Evolutionary conservation across 2,113 vertebrate species (phyloP).

Genomic region (Cavia porcellus): DNA sequence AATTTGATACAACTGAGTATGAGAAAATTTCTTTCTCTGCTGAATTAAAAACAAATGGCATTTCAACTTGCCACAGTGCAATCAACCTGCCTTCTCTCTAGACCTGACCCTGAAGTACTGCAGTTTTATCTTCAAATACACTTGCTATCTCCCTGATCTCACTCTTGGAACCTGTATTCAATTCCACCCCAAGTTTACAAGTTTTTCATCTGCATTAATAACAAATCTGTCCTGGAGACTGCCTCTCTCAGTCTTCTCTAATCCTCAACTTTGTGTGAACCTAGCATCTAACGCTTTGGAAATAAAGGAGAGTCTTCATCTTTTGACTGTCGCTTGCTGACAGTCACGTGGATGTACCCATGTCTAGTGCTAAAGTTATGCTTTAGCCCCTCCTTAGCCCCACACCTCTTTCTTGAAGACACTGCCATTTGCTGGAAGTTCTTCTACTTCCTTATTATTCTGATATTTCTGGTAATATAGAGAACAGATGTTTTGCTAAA

Average conservation of each 20-base stretch:
- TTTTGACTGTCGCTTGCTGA: neutral
- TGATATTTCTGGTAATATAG: neutral
- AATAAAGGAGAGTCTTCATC: neutral
- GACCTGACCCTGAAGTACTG: neutral
- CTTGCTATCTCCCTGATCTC: neutral
- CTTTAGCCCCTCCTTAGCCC: neutral
- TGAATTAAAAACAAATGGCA: neutral
- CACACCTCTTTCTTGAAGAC: neutral
- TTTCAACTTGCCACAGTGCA: neutral
- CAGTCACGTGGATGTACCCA: neutral
- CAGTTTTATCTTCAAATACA: neutral
- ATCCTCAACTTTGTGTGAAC: neutral
- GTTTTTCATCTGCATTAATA: neutral
- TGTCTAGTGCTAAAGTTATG: neutral
- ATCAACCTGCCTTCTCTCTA: neutral
- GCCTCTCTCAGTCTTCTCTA: neutral
- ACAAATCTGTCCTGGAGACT: neutral
- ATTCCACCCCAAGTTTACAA: neutral
- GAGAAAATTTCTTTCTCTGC: neutral
- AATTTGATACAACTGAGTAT: neutral
- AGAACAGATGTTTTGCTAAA: neutral
- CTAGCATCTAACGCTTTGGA: neutral
- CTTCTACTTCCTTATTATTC: neutral
- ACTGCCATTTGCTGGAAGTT: neutral
- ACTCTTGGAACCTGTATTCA: neutral